Base-by-base conservation (phyloP, 2,797 vertebrate genomes). In the Mallotus villosus region DNA sequence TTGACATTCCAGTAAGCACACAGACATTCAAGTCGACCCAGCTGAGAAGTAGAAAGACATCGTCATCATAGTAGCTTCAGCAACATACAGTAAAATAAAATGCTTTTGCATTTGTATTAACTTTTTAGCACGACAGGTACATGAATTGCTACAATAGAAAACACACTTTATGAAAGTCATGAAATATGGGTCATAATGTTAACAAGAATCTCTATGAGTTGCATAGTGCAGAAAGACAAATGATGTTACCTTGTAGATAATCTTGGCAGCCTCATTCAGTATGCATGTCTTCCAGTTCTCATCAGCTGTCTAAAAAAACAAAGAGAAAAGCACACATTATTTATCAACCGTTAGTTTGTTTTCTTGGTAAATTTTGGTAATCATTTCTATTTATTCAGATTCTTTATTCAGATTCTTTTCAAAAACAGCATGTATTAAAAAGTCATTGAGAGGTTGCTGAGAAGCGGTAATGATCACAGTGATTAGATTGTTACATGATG, bases 1-100 rank as follows among this genome's bases (percentile, higher is more conserved):
- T 91, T 84, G 37, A 98, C 91, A 5, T 98, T 98, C 97, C 97
- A 98, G 67, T 98, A 99, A 61, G 91, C 94, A 32, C 95, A 97
- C 62, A 99, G 94, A 84, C 94, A 94, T 63, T 98, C 95, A 68
- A 99, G 91, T 69, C 94, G 87, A 3, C 97, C 90, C 4, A 99
- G 91, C 95, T 96, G 79, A 34, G 85, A 78, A 55, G 51, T 5
- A n/a, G 19, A 55, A 55, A n/a, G 51, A 55, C 4, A 16, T 1
- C n/a, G 51, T 17, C 16, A n/a, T 22, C 55, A 68, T 17, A 9
- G 46, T 17, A 17, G 19, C 25, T 24, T 27, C 17, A 34, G 17
- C 29, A 51, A n/a, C 67, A 59, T 11, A 68, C 51, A 11, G 16
- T 67, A 19, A 22, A 68, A n/a, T 32, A 9, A 16, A 46, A 14